These are phyloP conservation scores for Malurus elegans DNA, from an alignment of 2,113 vertebrate genomes.

Conservation along the genomic window DNA sequence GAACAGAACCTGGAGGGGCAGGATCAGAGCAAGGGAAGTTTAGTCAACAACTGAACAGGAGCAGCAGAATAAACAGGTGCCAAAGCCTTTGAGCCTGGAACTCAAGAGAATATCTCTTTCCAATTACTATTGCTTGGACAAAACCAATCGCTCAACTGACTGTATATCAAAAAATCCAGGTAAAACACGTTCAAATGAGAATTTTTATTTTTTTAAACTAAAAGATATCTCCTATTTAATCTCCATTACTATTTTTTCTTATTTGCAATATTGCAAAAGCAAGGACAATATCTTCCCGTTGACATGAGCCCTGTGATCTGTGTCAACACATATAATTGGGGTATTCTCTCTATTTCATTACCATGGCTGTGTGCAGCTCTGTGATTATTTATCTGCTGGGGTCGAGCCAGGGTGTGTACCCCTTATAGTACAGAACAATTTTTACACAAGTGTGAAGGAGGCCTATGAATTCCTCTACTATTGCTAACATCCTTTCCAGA, in stretches of 20 bases:
- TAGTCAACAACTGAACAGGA: background rate
- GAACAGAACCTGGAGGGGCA: background rate
- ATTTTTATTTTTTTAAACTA: background rate
- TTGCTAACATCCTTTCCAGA: background rate
- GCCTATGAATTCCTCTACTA: background rate
- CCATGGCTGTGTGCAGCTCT: rapidly evolving
- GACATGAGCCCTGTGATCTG: background rate
- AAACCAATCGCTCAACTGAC: background rate
- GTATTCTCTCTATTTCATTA: background rate
- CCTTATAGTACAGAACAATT: background rate
- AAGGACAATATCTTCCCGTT: background rate
- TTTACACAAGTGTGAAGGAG: background rate
- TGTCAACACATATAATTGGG: background rate
- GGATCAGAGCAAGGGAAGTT: background rate
- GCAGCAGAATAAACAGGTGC: background rate
- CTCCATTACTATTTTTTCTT: background rate
- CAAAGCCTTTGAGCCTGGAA: background rate
- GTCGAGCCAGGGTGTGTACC: background rate
- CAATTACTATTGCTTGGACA: background rate
- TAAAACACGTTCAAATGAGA: background rate
- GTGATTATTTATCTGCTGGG: background rate
- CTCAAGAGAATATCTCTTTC: background rate
- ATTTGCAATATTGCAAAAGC: background rate
- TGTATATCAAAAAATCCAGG: background rate
- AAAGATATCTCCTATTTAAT: background rate